Percentiles rank a stretch among this genome's conserved stretches.
Conservation (phyloP, 2,113 vertebrate species). For the Osmerus eperlanus region DNA sequence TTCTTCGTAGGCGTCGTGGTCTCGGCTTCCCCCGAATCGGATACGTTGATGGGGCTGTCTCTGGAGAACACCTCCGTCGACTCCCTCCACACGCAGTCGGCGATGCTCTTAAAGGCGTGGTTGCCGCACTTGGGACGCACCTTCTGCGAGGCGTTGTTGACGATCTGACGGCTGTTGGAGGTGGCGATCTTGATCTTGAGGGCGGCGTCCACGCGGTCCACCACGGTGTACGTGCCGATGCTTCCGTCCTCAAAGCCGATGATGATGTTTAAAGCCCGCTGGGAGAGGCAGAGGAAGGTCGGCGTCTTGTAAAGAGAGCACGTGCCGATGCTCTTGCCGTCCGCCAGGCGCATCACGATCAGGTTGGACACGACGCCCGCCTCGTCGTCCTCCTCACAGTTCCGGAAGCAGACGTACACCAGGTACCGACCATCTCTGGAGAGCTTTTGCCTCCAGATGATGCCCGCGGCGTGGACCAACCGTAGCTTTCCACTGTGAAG, state of each 20-base stretch:
- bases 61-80: constrained; percentile 96
- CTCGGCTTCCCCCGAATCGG: constrained; percentile 85
- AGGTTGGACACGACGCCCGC: constrained; percentile 86
- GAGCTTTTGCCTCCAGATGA: constrained; percentile 92
- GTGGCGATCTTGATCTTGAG: constrained; percentile 99
- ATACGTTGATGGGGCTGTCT: constrained; percentile 95
- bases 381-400: constrained; percentile 89
- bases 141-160: constrained; percentile 86
- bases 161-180: constrained; percentile 97
- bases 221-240: constrained; percentile 96
- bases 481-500: constrained; percentile 92
- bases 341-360: constrained; percentile 95
- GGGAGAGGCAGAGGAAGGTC: constrained; percentile 89
- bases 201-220: constrained; percentile 94
- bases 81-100: constrained; percentile 95
- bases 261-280: constrained; percentile 94
- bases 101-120: constrained; percentile 88
- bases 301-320: constrained; percentile 98
- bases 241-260: constrained; percentile 97
- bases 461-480: constrained; percentile 86
- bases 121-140: constrained; percentile 87
- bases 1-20: constrained; percentile 91
- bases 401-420: constrained; percentile 92
- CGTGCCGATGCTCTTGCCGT: constrained; percentile 96
- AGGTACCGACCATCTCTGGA: constrained; percentile 95